Evolutionary conservation across 2,797 vertebrate genomes (phyloP).

Genomic region (Nyctibius grandis): DNA sequence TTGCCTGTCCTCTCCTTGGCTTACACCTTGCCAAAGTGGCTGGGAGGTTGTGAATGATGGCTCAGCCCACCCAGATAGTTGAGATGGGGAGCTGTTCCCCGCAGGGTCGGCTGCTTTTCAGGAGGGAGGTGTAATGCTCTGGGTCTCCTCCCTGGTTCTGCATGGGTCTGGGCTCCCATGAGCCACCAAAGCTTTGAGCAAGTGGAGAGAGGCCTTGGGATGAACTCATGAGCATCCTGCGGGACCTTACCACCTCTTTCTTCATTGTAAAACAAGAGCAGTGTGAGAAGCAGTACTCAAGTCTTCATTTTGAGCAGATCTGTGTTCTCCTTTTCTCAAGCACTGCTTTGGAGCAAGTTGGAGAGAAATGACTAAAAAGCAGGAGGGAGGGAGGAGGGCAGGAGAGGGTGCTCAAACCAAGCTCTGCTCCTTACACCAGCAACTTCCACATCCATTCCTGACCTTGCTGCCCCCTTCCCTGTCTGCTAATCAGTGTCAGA

Average conservation of each 20-base stretch:
- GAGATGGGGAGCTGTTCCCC: background rate
- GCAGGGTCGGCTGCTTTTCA: background rate
- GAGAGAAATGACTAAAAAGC: background rate
- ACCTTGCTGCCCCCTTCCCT: background rate
- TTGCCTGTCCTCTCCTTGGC: background rate
- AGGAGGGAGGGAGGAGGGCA: background rate
- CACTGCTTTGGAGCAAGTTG: background rate
- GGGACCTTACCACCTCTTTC: background rate
- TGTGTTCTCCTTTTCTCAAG: background rate
- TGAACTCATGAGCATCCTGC: accelerated
- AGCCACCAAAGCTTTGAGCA: background rate
- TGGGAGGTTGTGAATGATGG: background rate
- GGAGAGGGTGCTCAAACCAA: background rate
- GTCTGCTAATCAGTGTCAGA: background rate
- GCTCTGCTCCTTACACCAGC: background rate
- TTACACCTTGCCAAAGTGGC: background rate
- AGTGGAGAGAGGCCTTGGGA: background rate
- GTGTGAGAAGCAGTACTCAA: background rate
- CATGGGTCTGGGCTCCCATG: background rate
- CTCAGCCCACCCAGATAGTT: background rate
- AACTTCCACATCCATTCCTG: background rate
- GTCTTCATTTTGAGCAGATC: background rate
- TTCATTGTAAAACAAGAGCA: background rate
- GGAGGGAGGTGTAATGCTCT: background rate
- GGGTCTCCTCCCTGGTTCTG: background rate